Percentiles rank a stretch among this genome's conserved stretches.
Conservation (phyloP, 1,140 invertebrate species). For the Drosophila azteca region DNA sequence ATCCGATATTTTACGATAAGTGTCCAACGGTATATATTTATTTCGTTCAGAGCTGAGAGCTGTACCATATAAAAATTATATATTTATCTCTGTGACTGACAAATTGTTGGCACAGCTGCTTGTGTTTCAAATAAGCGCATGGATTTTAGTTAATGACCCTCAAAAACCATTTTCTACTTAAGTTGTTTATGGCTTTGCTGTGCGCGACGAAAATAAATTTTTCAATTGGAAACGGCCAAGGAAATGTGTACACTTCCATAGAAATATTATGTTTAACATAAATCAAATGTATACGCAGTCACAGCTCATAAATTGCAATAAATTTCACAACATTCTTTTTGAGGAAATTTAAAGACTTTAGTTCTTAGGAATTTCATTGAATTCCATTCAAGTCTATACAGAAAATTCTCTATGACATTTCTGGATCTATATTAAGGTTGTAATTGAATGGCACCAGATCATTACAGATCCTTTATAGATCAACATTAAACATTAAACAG, state of each 20-base stretch:
- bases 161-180: conserved; percentile 74
- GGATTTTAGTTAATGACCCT: conserved; percentile 78
- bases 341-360: conserved; percentile 7
- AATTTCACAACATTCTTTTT: conserved; percentile 30
- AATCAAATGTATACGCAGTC: conserved; percentile 31
- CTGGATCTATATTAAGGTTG: too few species aligned
- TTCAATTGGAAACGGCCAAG: conserved; percentile 39
- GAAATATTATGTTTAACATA: conserved; percentile 35
- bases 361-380: background rate
- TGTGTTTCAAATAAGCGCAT: conserved; percentile 70
- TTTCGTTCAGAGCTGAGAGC: background rate
- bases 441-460: too few species aligned
- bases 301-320: conserved; percentile 45
- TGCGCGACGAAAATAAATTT: conserved; percentile 62
- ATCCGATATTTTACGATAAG: conserved; percentile 35
- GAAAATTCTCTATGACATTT: too few species aligned
- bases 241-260: conserved; percentile 23
- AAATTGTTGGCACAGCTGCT: conserved; percentile 79
- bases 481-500: too few species aligned
- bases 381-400: background rate
- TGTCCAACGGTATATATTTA: conserved; percentile 26
- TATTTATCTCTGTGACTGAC: conserved; percentile 47
- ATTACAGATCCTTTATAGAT: too few species aligned
- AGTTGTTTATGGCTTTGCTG: conserved; percentile 72
- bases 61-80: background rate